phyloP scores from a whole-genome alignment of 37 sponge, comb jelly and placozoan genomes.

The Beroe forskalii region DNA sequence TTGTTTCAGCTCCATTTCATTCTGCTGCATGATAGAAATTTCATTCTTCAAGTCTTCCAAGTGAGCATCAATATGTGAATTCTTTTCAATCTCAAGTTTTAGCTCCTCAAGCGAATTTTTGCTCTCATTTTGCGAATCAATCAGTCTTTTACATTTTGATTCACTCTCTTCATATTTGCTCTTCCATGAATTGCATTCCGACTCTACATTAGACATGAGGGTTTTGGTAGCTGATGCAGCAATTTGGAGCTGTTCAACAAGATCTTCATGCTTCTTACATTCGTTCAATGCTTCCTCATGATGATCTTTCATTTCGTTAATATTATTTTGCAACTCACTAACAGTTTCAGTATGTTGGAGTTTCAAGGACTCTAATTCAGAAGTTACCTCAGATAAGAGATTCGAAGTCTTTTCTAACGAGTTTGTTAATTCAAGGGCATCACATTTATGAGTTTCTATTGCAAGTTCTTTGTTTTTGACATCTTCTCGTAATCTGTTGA shows the following conservation, averaged over 20 bases:
- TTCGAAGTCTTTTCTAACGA: slow-evolving; percentile 20
- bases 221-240: slow-evolving; percentile 46
- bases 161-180: background rate
- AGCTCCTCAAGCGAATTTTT: background rate
- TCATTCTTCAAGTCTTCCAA: background rate
- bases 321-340: background rate
- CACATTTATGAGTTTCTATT: slow-evolving; percentile 26
- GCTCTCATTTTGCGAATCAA: background rate
- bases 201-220: background rate
- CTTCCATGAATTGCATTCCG: background rate
- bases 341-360: background rate
- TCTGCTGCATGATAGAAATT: slow-evolving; percentile 4
- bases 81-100: background rate
- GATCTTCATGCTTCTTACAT: slow-evolving; percentile 5
- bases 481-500: slow-evolving; percentile 36
- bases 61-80: background rate
- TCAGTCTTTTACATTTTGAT: background rate
- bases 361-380: background rate
- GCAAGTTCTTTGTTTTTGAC: slow-evolving; percentile 55
- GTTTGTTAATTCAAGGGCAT: slow-evolving; percentile 26
- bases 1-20: slow-evolving; percentile 28
- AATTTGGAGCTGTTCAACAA: slow-evolving; percentile 45
- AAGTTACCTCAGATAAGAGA: background rate
- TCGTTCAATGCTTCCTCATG: background rate
- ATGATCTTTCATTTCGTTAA: background rate